phyloP scores from a whole-genome alignment of 2,113 vertebrate species.

The Catharus bicknelli region DNA sequence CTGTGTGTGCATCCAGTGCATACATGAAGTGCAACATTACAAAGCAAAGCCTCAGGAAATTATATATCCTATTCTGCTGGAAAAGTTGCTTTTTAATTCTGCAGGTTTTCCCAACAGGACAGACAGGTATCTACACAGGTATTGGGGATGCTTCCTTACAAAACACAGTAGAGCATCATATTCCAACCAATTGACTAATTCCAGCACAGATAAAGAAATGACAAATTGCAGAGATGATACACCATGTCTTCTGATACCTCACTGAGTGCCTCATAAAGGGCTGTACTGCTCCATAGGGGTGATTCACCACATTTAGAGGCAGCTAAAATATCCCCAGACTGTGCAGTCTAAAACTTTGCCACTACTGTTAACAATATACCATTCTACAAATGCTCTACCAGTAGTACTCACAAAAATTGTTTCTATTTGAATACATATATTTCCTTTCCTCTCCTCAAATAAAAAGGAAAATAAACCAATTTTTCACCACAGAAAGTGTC shows the following conservation, averaged over 20 bases:
- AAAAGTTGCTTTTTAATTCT: neutral
- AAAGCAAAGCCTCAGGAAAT: neutral
- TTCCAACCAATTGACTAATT: neutral
- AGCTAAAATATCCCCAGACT: neutral
- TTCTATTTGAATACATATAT: neutral
- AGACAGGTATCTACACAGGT: no score
- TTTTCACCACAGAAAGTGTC: neutral
- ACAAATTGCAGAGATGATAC: neutral
- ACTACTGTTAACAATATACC: neutral
- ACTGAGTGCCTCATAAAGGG: fast-evolving
- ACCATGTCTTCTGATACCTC: neutral
- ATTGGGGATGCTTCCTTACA: neutral
- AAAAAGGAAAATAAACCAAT: neutral
- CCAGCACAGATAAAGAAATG: fast-evolving
- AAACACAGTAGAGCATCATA: neutral
- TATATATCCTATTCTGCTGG: neutral
- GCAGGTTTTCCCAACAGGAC: neutral
- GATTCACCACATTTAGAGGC: neutral
- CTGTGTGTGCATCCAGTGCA: no score
- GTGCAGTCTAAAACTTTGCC: fast-evolving
- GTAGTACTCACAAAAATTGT: neutral
- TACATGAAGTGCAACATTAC: neutral
- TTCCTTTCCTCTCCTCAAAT: neutral
- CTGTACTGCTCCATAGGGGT: fast-evolving
- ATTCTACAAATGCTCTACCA: neutral